Evolutionary conservation across 1,140 invertebrate genomes (phyloP).

Genomic region (Ruditapes philippinarum): DNA sequence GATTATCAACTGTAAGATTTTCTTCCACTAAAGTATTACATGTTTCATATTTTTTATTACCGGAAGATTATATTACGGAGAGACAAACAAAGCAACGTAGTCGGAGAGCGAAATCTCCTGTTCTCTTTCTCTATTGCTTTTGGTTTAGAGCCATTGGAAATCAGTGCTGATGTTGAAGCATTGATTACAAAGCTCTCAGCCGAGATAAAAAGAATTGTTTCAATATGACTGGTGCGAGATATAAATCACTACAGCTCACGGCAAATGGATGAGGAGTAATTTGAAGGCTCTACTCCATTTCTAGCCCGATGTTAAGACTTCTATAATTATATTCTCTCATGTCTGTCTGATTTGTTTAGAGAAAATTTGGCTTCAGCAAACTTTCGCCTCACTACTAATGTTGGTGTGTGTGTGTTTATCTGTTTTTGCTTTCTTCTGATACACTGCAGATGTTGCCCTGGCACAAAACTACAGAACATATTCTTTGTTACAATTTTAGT

Average conservation of each 20-base stretch:
- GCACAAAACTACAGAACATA: conserved; percentile 21
- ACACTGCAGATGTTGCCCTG: conserved; percentile 37
- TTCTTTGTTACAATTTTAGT: conserved; percentile 17
- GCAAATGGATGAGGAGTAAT: conserved; percentile 37
- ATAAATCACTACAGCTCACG: conserved; percentile 8
- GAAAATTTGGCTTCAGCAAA: neutral
- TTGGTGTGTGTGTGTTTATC: conserved; percentile 29
- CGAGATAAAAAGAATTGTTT: conserved; percentile 45
- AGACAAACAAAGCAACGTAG: neutral
- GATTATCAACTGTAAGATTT: no score
- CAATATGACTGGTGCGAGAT: conserved; percentile 32
- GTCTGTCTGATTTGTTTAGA: no score
- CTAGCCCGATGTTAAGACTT: conserved; percentile 42
- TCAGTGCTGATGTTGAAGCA: conserved; percentile 30
- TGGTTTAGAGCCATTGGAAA: conserved; percentile 17
- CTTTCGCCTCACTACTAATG: neutral
- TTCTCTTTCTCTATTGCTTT: neutral
- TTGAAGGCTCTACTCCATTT: conserved; percentile 42
- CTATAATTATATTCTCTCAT: conserved; percentile 15
- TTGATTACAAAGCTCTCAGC: conserved; percentile 35
- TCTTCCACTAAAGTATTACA: neutral
- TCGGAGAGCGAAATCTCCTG: neutral
- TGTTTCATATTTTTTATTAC: neutral
- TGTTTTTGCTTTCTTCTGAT: conserved; percentile 26
- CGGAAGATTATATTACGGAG: neutral